Percentiles rank a stretch among this genome's conserved stretches.
Evolutionary conservation across 2,797 vertebrate species (phyloP).

Genomic region (Sternotherus odoratus): DNA sequence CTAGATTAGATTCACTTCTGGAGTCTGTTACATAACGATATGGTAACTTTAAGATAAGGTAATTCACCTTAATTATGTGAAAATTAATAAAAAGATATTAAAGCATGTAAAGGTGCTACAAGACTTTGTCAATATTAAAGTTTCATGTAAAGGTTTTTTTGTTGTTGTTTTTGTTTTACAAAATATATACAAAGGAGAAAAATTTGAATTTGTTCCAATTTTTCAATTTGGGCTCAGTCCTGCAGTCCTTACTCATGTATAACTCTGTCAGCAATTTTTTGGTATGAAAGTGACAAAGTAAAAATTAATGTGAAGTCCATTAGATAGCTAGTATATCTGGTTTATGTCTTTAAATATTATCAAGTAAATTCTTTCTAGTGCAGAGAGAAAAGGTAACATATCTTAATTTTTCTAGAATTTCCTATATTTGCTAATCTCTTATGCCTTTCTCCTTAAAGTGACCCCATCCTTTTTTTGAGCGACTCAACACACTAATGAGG

Average conservation of each 20-base stretch:
- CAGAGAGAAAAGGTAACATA: neutral
- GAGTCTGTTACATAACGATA: neutral
- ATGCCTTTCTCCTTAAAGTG: neutral
- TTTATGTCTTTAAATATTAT: neutral
- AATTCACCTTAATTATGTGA: neutral
- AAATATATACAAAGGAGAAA: neutral
- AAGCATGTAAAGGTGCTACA: neutral
- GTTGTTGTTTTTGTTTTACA: neutral
- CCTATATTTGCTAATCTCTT: neutral
- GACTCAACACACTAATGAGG: neutral
- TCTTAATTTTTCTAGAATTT: no score
- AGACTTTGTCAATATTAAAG: no score
- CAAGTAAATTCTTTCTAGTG: neutral
- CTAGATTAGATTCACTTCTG: neutral
- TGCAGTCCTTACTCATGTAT: neutral
- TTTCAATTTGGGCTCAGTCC: accelerated
- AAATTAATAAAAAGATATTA: neutral
- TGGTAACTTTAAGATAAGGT: neutral
- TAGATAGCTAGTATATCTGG: neutral
- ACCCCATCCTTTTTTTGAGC: neutral
- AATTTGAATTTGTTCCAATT: neutral
- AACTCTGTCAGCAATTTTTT: neutral
- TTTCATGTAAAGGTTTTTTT: no score
- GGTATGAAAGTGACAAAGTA: neutral
- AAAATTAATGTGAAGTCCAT: neutral